Evolutionary conservation across 2,888 invertebrate genomes (phyloP), one percentile per base, ranked within the genome.

Genomic region (Augochlorella aurata): DNA sequence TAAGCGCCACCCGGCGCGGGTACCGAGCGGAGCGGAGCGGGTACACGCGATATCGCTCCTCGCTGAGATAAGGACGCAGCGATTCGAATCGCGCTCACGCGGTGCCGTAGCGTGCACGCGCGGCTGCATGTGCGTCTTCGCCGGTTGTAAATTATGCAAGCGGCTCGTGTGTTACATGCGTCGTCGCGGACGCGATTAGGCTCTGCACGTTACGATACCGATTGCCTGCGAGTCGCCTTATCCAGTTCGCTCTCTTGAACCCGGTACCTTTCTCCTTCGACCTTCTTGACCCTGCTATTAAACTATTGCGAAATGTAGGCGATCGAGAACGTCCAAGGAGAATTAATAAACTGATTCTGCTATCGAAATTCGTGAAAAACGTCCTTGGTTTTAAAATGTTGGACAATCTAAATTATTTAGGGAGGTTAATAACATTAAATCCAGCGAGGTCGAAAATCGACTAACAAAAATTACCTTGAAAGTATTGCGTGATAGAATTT

Each of bases 1-100:
- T 90, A 90, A 90, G 88, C 90, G 89, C 88, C 89, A 88, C 84
- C 81, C 82, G 67, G 50, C 69, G 78, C 81, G 58, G 58, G 44
- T 61, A 77, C 80, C 21, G 58, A 12, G 70, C 49, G 18, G 16
- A 18, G 83, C 87, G 58, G 50, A 69, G 79, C 81, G 58, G 12
- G 24, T 67, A 77, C 81, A 12, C 73, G 69, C 66, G 82, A 81
- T 85, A 85, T 85, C 85, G 80, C 65, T 58, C 5, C 58, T 68
- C 67, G n/a, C 67, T 38, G 50, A 80, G 85, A 85, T 85, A 85
- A 85, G 50, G 69, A 72, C 74, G 71, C 74, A 69, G 66, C 85
- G 85, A 85, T 85, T 85, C 78, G 85, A 79, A 85, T 85, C 85
- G 85, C 73, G 79, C 73, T 81, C 81, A 71, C 83, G 73, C 83